phyloP scores from a whole-genome alignment of 2,797 vertebrate genomes.

The Percopsis omiscomaycus region DNA sequence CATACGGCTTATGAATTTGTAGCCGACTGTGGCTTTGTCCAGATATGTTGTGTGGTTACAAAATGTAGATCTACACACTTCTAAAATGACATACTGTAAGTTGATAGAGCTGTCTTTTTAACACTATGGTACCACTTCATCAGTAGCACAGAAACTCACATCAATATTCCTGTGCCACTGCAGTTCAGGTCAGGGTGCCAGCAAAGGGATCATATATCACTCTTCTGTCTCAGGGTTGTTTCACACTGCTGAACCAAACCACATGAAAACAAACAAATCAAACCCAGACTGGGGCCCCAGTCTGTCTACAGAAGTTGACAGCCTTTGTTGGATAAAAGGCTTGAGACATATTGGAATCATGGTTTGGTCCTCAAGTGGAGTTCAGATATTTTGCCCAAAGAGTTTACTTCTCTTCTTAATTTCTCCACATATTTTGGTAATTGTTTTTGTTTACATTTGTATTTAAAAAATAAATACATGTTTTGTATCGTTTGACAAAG shows the following conservation, averaged over 20 bases:
- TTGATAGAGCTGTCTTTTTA: slow-evolving; percentile 7
- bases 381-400: neutral
- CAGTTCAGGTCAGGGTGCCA: slow-evolving; percentile 66
- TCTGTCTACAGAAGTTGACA: slow-evolving; percentile 32
- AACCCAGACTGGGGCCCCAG: slow-evolving; percentile 39
- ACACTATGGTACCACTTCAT: slow-evolving; percentile 36
- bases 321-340: slow-evolving; percentile 37
- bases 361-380: slow-evolving; percentile 19
- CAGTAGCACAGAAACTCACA: slow-evolving; percentile 59
- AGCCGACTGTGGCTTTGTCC: too few species aligned
- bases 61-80: too few species aligned
- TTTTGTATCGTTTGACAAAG: slow-evolving; percentile 23
- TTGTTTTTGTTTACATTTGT: neutral
- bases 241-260: slow-evolving; percentile 65
- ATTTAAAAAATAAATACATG: neutral
- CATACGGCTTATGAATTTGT: too few species aligned
- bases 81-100: too few species aligned
- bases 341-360: slow-evolving; percentile 32
- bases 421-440: neutral
- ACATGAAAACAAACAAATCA: slow-evolving; percentile 62
- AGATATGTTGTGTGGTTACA: too few species aligned
- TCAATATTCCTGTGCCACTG: slow-evolving; percentile 55
- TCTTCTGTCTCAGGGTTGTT: slow-evolving; percentile 62
- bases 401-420: neutral
- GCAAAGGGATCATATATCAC: slow-evolving; percentile 60